Conservation (phyloP, 2,113 vertebrate species). For the Dromas ardeola region DNA sequence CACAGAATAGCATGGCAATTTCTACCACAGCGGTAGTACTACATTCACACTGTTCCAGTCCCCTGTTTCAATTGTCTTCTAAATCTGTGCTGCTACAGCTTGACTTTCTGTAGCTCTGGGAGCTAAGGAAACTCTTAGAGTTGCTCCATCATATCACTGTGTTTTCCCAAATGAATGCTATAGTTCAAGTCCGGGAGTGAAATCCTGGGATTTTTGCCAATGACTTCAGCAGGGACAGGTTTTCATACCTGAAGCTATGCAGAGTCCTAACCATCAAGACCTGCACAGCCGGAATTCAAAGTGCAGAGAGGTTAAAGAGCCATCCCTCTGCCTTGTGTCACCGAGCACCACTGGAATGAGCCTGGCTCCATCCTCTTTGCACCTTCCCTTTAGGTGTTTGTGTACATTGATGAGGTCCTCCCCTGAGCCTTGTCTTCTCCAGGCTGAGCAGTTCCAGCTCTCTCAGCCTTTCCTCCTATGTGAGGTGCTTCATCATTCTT, state of each 20-base stretch:
- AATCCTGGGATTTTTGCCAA: neutral
- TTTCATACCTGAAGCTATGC: neutral
- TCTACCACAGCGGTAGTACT: neutral
- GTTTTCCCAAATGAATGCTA: neutral
- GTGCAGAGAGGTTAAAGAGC: neutral
- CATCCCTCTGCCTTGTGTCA: neutral
- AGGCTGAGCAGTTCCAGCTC: neutral
- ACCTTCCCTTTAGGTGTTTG: neutral
- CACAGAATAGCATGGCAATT: neutral
- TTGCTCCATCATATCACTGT: neutral
- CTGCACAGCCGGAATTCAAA: neutral
- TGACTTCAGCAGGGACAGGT: neutral
- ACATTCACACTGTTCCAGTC: neutral
- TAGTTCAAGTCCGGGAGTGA: neutral
- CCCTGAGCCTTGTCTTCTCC: neutral
- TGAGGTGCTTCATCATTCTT: neutral
- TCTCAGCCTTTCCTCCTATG: neutral
- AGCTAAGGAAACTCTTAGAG: neutral
- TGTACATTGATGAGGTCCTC: neutral
- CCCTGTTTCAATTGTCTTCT: neutral
- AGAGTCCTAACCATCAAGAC: neutral
- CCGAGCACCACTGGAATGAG: neutral
- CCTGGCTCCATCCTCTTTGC: neutral
- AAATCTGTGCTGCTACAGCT: neutral
- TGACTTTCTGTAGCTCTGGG: neutral